phyloP scores from a whole-genome alignment of 2,888 invertebrate species.

The Nemapogon koenigi region DNA sequence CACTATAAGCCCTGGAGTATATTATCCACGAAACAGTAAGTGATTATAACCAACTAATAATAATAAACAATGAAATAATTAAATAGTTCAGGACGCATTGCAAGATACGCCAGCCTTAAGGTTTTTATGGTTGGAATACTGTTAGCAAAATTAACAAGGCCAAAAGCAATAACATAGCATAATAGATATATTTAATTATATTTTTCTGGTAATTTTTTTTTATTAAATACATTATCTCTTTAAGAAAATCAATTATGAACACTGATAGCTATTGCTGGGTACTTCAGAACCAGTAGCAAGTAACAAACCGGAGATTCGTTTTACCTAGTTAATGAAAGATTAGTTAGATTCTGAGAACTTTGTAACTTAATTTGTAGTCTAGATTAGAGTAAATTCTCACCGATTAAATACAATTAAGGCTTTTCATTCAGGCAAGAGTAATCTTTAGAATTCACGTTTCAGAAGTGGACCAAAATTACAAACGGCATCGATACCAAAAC shows the following conservation, averaged over 20 bases:
- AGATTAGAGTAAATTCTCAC: not conserved
- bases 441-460: constrained; percentile 15
- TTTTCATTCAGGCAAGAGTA: not conserved
- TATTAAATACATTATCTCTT: no score
- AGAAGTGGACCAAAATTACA: constrained; percentile 6
- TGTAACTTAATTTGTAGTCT: not conserved
- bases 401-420: no score
- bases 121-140: constrained; percentile 85
- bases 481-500: not conserved
- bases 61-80: not conserved
- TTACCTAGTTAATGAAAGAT: no score
- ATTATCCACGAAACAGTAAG: constrained; percentile 38
- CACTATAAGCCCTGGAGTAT: constrained; percentile 33
- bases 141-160: constrained; percentile 94
- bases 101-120: constrained; percentile 25
- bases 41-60: constrained; percentile 12
- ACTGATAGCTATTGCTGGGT: no score
- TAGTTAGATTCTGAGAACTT: no score
- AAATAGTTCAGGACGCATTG: not conserved
- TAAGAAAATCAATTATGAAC: no score
- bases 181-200: no score
- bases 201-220: no score
- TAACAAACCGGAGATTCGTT: no score
- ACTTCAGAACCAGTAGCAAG: no score
- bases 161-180: constrained; percentile 93